These are phyloP conservation scores for Scaptomyza montana DNA, from an alignment of 1,140 invertebrate species.

Conservation along the genomic window DNA sequence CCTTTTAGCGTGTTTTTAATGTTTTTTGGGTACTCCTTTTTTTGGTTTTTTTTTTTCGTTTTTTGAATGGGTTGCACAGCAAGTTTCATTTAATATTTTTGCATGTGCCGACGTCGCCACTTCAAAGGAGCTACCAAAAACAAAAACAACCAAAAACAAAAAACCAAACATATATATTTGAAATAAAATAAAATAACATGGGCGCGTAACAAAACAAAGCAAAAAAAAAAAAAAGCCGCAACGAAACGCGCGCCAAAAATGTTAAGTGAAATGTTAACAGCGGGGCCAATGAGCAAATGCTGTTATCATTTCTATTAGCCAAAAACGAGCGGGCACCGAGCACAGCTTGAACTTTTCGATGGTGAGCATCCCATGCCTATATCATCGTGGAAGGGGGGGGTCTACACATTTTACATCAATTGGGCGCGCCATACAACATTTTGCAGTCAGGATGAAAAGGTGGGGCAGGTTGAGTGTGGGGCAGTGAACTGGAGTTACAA, in stretches of 20 bases:
- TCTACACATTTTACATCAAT: conserved; percentile 28
- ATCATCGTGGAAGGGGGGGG: neutral
- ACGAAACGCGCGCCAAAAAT: conserved; percentile 60
- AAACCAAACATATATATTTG: neutral
- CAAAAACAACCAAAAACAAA: too few species aligned
- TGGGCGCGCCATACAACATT: neutral
- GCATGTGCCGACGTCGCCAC: conserved; percentile 65
- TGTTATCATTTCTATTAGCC: conserved; percentile 68
- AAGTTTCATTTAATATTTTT: conserved; percentile 78
- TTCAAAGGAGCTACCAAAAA: conserved; percentile 66
- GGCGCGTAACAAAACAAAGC: too few species aligned
- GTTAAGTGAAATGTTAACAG: conserved; percentile 79
- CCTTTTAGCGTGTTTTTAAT: conserved; percentile 61
- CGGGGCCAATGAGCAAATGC: conserved; percentile 36
- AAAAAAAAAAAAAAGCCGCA: conserved; percentile 28
- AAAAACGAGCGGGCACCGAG: conserved; percentile 9
- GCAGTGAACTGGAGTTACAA: neutral
- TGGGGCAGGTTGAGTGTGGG: neutral
- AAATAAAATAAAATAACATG: conserved; percentile 8
- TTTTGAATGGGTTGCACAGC: conserved; percentile 29
- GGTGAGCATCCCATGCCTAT: neutral
- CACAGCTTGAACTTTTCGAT: neutral
- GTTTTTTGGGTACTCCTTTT: conserved; percentile 38
- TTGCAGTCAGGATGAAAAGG: neutral
- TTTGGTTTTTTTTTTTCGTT: conserved; percentile 2